phyloP scores from a whole-genome alignment of 64 coral and sea anemone genomes.

The Anthopleura sola region DNA sequence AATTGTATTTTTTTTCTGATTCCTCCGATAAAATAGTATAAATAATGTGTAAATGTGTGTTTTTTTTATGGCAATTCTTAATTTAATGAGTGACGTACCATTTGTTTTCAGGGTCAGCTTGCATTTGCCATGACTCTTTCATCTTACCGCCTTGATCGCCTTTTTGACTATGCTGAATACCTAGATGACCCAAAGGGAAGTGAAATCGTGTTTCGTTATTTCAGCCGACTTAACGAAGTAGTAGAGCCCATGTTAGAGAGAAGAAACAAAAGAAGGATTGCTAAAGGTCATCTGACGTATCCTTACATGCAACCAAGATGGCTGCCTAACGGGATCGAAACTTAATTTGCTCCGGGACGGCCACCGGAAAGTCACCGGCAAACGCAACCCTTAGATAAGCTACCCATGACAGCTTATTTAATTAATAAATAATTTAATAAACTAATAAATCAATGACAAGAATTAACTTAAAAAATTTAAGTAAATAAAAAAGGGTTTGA shows the following conservation, averaged over 20 bases:
- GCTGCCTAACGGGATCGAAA: slow-evolving; percentile 40
- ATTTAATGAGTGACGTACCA: no score
- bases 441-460: background rate
- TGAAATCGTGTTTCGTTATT: slow-evolving; percentile 12
- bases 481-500: no score
- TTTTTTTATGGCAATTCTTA: no score
- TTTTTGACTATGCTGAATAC: slow-evolving; percentile 43
- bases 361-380: no score
- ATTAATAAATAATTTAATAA: background rate
- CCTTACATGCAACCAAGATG: slow-evolving; percentile 39
- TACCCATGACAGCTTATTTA: no score
- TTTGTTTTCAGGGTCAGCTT: background rate
- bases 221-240: background rate
- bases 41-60: no score
- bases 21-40: no score
- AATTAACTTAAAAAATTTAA: no score
- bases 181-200: slow-evolving; percentile 21
- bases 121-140: slow-evolving; percentile 1
- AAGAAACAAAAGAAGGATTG: slow-evolving; percentile 19
- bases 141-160: slow-evolving; percentile 28
- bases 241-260: slow-evolving; percentile 24
- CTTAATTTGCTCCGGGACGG: no score
- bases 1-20: no score
- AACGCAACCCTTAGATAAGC: no score
- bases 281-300: slow-evolving; percentile 40